These are phyloP conservation scores for Cephus sareptanus DNA, from an alignment of 2,888 invertebrate genomes.

Conservation along the genomic window DNA sequence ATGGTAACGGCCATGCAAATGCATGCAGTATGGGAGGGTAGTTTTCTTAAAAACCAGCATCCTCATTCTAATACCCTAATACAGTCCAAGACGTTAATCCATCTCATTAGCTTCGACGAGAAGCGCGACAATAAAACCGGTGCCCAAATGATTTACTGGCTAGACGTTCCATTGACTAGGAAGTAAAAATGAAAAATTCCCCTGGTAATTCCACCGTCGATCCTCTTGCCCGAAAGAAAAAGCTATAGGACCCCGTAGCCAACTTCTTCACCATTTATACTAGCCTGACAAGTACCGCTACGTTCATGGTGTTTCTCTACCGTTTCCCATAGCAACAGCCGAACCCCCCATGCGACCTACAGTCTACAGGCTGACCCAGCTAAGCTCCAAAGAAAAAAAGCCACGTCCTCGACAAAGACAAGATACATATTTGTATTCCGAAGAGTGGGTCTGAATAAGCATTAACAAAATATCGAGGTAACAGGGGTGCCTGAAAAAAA, in stretches of 20 bases:
- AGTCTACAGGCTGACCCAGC: neutral
- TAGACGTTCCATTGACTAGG: neutral
- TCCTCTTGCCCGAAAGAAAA: neutral
- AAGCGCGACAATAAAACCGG: slow-evolving; percentile 20
- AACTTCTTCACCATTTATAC: slow-evolving; percentile 17
- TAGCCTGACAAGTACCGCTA: slow-evolving; percentile 29
- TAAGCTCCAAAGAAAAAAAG: neutral
- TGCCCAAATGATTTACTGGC: neutral
- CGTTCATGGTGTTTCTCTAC: slow-evolving; percentile 29
- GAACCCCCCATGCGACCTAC: neutral
- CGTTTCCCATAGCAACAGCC: slow-evolving; percentile 31
- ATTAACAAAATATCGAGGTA: neutral
- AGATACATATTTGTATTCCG: neutral
- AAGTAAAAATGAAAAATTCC: neutral
- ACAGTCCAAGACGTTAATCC: slow-evolving; percentile 48
- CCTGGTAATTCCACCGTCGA: neutral
- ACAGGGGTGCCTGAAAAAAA: neutral
- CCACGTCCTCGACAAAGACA: neutral
- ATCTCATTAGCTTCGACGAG: slow-evolving; percentile 38
- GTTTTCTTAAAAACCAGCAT: slow-evolving; percentile 6
- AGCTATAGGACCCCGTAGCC: neutral
- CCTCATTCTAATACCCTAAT: slow-evolving; percentile 41
- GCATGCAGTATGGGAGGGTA: neutral
- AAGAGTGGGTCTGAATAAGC: neutral
- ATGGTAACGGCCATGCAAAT: neutral